phyloP scores from a whole-genome alignment of 2,113 vertebrate genomes.

The Orientallactaga bullata region DNA sequence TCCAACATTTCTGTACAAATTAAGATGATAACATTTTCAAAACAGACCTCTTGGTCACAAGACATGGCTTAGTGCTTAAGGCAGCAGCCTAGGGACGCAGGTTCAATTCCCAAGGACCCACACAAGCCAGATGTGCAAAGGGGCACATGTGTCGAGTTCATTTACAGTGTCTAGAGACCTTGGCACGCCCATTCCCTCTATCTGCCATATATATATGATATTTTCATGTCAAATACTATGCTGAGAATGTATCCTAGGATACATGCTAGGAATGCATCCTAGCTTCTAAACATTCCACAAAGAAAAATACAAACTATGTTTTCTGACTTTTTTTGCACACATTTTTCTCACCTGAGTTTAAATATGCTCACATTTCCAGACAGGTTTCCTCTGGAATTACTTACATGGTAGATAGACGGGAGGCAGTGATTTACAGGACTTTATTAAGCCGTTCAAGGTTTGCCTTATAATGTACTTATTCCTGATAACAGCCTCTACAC shows the following conservation, averaged over 20 bases:
- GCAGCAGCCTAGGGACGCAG: no score
- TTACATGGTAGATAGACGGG: background rate
- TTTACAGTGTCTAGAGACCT: no score
- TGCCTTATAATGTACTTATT: conserved; percentile 55
- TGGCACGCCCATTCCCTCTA: no score
- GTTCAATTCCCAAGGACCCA: no score
- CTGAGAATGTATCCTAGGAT: background rate
- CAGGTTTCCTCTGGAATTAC: background rate
- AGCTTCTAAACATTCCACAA: background rate
- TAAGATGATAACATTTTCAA: background rate
- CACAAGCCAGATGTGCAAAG: no score
- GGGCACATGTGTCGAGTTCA: no score
- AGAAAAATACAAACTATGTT: background rate
- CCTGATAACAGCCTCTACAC: conserved; percentile 24
- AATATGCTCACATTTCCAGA: conserved; percentile 7
- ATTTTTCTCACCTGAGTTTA: conserved; percentile 17
- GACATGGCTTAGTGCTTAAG: no score
- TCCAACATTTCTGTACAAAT: background rate
- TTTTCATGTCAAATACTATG: background rate
- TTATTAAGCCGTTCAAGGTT: conserved; percentile 56
- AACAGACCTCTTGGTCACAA: background rate
- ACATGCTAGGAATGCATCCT: no score
- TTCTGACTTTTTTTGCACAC: background rate
- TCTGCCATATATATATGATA: no score
- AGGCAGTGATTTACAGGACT: conserved; percentile 25